Conservation (phyloP, 2,113 vertebrate genomes). For the Galemys pyrenaicus region DNA sequence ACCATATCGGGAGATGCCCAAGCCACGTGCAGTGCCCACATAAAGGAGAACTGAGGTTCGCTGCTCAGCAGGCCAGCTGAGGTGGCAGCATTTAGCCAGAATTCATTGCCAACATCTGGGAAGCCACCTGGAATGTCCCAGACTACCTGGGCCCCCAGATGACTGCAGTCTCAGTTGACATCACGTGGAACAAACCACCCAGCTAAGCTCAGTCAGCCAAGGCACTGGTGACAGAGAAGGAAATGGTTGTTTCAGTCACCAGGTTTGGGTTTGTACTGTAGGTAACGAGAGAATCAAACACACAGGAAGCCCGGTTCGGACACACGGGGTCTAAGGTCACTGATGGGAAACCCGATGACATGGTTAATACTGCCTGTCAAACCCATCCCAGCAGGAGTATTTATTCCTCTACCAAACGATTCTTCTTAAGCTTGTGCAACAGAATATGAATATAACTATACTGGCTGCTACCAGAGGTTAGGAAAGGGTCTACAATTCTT, state of each 20-base stretch:
- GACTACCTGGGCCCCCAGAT: neutral
- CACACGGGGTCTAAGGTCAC: neutral
- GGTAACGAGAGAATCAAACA: neutral
- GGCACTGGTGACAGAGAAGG: neutral
- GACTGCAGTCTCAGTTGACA: neutral
- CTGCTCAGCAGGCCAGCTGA: neutral
- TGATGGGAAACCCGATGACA: neutral
- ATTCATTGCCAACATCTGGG: neutral
- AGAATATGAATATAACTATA: neutral
- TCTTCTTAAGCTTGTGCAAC: conserved; percentile 1
- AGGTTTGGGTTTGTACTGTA: neutral
- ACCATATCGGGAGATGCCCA: neutral
- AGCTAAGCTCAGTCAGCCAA: neutral
- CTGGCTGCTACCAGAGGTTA: neutral
- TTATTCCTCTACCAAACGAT: neutral
- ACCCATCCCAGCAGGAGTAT: neutral
- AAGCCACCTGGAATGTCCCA: neutral
- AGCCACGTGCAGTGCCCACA: neutral
- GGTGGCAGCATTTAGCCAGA: neutral
- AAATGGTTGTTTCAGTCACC: neutral
- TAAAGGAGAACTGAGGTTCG: neutral
- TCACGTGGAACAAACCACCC: neutral
- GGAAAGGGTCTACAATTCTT: conserved; percentile 17
- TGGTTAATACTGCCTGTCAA: neutral
- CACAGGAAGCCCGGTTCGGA: neutral